A percentile compares a stretch with the other conserved stretches of the same genome.
Evolutionary conservation across 2,113 vertebrate species (phyloP).

Genomic region (Bambusicola thoracicus): DNA sequence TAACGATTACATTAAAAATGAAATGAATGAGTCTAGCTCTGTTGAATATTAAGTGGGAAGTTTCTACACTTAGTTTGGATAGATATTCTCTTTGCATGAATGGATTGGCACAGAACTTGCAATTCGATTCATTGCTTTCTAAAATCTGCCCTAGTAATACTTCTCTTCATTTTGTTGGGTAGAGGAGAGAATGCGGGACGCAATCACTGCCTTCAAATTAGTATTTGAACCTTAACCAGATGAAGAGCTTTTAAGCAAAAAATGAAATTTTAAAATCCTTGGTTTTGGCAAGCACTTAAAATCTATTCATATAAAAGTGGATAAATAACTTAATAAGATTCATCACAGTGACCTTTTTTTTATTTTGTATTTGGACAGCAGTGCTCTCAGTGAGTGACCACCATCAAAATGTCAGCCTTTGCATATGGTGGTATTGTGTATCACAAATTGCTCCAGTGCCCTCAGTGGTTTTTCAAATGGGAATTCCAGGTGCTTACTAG

Average conservation of each 20-base stretch:
- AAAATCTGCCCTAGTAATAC: background rate
- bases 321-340: background rate
- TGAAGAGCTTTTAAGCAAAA: background rate
- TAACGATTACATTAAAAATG: background rate
- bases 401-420: background rate
- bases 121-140: background rate
- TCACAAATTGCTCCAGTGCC: background rate
- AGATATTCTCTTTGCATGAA: background rate
- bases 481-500: background rate
- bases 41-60: background rate
- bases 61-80: background rate
- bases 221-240: background rate
- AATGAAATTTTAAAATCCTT: background rate
- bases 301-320: background rate
- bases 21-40: background rate
- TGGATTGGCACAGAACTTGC: background rate
- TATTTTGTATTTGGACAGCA: background rate
- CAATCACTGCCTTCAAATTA: background rate
- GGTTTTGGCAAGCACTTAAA: background rate
- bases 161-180: background rate
- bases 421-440: background rate
- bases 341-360: background rate
- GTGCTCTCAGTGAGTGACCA: background rate
- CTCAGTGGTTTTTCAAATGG: background rate
- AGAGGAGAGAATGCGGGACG: background rate